Base-by-base conservation (phyloP, 1,140 invertebrate species). In the Drosophila ficusphila region DNA sequence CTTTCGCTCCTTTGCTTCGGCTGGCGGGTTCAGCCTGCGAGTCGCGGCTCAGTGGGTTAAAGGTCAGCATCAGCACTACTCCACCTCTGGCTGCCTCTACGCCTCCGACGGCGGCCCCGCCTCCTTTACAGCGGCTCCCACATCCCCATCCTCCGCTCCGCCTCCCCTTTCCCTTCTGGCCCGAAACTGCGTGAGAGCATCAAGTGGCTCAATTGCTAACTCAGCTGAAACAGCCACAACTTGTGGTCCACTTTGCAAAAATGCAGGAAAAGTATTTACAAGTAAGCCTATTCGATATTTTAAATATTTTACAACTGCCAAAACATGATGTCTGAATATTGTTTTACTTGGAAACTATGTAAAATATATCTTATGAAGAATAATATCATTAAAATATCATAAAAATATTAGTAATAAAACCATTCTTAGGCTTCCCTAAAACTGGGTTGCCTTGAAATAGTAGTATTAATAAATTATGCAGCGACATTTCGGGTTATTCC, bases 201-300 rank as follows among this genome's bases (percentile, higher is more conserved):
- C 76, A 85, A 85, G 81, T 86, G 81, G 76, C 81, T 76, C 79
- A 75, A 78, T 83, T 83, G 62, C 53, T 62, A 82, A 76, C 62
- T 46, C 18, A 48, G 61, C 64, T 38, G 48, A 31, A 49, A 33
- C 62, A 12, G 6, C 47, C 31, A 9, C 11, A 58, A 72, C 31
- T 65, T 16, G 14, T 3, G 5, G 7, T 33, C 33, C 62, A 64
- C 53, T 64, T 2, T 5, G 8, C n/a, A 29, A 23, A 56, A 25
- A 31, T 11, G 2, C 2, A 3, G 9, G n/a, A 14, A 12, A 6
- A 29, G 3, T 0, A 8, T 34, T 9, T 11, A 27, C 6, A 8
- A 9, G 27, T 9, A 29, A 3, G 1, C 27, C 6, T 27, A 27
- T 27, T 8, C 9, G 0, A 9, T 2, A 29, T 9, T 0, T 29